Evolutionary conservation across 2,888 invertebrate species (phyloP), one percentile per base, ranked within the genome.

Genomic region (Lagria hirta): DNA sequence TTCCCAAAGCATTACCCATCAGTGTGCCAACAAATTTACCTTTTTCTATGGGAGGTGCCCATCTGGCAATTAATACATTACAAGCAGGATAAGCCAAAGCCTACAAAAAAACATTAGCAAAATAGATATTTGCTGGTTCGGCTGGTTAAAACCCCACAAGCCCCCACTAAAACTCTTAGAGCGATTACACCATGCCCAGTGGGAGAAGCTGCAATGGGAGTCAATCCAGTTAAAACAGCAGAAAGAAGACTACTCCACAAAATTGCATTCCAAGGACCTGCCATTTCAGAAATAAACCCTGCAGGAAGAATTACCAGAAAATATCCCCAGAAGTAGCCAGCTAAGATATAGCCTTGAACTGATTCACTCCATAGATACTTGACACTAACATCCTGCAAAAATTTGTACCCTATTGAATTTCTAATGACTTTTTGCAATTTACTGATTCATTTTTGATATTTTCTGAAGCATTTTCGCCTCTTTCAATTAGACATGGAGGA

Each of bases 31-130:
- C 74, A 60, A 86, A 86, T 61, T 84, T 82, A 4, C 84, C 81
- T 62, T 82, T 84, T 62, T 86, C 86, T n/a, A 78, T 75, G 1
- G 86, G 84, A 0, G 86, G 86, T 0, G 84, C 77, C 86, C 86
- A 86, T 57, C 79, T 76, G 0, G 86, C 83, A 3, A 86, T 80
- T 43, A 86, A 61, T 2, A 76, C 77, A 52, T 84, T 83, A 5
- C 81, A 72, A 3, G 81, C 74, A 2, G 84, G 84, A 64, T 83
- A 84, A 13, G 78, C 68, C 12, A 81, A 73, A 5, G 83, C 84
- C 74, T 81, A 60, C 20, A 52, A 54, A 51, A 21, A 20, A 20
- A 28, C 20, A 7, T 18, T 32, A 35, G 49, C 24, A 32, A 24
- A 27, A 7, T 45, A 3, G 15, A 7, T 5, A n/a, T 14, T 15